These are phyloP conservation scores for Zalophus californianus DNA, from an alignment of 2,797 vertebrate species.

Conservation along the genomic window DNA sequence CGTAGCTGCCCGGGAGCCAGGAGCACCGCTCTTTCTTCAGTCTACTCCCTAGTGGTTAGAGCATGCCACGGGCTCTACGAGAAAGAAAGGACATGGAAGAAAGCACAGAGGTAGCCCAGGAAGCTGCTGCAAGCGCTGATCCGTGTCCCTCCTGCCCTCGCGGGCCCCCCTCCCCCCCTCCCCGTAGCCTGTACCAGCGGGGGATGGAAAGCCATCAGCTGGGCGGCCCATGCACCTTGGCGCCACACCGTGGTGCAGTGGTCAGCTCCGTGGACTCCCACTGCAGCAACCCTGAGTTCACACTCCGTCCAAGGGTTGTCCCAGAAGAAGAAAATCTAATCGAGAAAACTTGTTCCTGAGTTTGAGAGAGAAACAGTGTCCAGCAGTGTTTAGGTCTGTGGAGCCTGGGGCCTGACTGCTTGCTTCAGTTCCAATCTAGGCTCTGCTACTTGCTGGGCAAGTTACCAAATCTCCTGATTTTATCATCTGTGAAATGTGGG, in stretches of 20 bases:
- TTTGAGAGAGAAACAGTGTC: neutral
- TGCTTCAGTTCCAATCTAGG: neutral
- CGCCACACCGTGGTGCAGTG: fast-evolving
- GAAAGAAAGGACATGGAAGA: neutral
- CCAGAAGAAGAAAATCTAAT: neutral
- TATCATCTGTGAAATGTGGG: neutral
- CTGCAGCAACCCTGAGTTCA: neutral
- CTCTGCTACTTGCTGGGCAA: neutral
- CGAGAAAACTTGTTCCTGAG: neutral
- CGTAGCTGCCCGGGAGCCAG: constrained; percentile 55
- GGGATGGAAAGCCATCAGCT: fast-evolving
- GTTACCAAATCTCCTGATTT: neutral
- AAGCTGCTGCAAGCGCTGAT: neutral
- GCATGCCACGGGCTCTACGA: constrained; percentile 51
- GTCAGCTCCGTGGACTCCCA: neutral
- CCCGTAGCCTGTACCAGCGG: neutral
- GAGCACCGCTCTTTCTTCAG: constrained; percentile 42
- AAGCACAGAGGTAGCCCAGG: neutral
- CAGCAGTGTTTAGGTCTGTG: neutral
- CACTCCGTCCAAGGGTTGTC: neutral
- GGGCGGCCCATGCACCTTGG: fast-evolving
- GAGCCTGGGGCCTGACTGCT: neutral
- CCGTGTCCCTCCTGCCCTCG: neutral
- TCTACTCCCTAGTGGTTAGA: constrained; percentile 60
- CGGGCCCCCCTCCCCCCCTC: neutral